Evolutionary conservation across 2,113 vertebrate species (phyloP).

Genomic region (Alexandromys fortis): DNA sequence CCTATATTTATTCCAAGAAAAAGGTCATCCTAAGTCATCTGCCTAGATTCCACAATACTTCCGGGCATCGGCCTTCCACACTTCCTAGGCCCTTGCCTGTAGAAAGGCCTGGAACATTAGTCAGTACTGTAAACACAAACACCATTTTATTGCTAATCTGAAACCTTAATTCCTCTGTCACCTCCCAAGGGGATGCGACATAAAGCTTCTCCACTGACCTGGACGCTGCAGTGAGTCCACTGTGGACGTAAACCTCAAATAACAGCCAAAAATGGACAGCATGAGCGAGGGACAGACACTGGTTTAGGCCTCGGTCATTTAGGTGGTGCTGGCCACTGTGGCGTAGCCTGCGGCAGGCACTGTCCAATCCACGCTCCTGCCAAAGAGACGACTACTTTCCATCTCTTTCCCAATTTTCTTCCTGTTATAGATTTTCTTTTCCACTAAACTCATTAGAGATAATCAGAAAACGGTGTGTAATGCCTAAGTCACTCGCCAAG

Average conservation of each 20-base stretch:
- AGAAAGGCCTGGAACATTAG: neutral
- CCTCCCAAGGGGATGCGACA: neutral
- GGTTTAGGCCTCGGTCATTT: neutral
- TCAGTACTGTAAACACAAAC: neutral
- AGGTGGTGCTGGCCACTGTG: neutral
- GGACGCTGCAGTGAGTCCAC: neutral
- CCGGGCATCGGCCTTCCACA: neutral
- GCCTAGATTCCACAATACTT: neutral
- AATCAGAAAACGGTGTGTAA: neutral
- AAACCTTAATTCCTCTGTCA: neutral
- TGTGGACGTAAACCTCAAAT: neutral
- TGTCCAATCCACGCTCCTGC: neutral
- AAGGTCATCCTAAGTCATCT: neutral
- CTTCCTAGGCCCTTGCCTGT: neutral
- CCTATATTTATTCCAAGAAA: neutral
- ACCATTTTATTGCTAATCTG: neutral
- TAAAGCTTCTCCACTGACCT: neutral
- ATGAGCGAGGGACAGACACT: neutral
- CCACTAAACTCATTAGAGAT: constrained; percentile 47
- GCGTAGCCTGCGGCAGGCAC: neutral
- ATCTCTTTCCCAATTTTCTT: neutral
- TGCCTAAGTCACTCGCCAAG: neutral
- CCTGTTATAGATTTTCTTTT: constrained; percentile 36
- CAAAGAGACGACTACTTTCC: neutral
- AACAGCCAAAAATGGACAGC: neutral